phyloP scores from a whole-genome alignment of 2,113 vertebrate species.

The Laticauda laticaudata region DNA sequence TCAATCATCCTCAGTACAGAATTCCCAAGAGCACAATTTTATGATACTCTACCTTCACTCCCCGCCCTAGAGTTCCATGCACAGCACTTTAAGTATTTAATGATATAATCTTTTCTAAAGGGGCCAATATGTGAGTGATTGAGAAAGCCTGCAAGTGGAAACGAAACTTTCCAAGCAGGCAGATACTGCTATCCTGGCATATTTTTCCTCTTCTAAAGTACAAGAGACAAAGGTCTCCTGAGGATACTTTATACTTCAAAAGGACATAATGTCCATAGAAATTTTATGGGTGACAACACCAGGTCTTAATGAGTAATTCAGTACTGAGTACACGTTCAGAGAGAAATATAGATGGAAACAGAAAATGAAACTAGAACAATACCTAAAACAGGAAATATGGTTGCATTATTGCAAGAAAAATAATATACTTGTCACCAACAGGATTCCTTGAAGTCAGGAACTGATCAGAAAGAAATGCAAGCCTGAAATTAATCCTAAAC shows the following conservation, averaged over 20 bases:
- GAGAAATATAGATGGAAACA: not conserved
- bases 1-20: not conserved
- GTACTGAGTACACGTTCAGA: not conserved
- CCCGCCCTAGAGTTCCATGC: not conserved
- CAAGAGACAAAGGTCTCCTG: not conserved
- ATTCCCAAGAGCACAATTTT: not conserved
- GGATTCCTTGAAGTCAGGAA: not conserved
- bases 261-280: not conserved
- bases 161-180: not conserved
- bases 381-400: not conserved
- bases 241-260: not conserved
- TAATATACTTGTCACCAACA: not conserved
- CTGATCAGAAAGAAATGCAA: not conserved
- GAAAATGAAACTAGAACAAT: not conserved
- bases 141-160: not conserved
- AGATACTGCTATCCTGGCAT: not conserved
- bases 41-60: not conserved
- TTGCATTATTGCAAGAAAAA: not conserved
- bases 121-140: slow-evolving; percentile 3
- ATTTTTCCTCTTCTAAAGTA: not conserved
- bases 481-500: not conserved
- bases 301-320: not conserved
- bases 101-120: not conserved
- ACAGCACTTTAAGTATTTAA: not conserved
- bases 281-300: not conserved